Evolutionary conservation across 2,113 vertebrate species (phyloP).

Genomic region (Phainopepla nitens): DNA sequence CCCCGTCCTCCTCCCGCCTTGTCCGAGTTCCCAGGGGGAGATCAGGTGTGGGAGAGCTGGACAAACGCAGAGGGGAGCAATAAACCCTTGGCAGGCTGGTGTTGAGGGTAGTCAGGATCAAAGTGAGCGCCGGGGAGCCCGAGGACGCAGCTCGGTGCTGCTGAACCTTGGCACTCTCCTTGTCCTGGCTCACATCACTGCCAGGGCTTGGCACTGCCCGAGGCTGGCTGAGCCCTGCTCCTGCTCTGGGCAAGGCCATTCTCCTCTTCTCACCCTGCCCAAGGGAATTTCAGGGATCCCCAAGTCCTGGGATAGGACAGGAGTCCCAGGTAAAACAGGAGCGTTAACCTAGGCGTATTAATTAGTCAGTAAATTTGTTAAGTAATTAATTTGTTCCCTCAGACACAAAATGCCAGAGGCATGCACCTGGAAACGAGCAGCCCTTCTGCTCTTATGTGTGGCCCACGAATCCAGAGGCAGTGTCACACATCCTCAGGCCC

Average conservation of each 20-base stretch:
- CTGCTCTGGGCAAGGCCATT: not conserved
- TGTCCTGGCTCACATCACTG: accelerated
- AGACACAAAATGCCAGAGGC: not conserved
- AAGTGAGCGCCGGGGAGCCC: accelerated
- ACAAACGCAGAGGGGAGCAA: accelerated
- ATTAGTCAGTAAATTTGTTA: not conserved
- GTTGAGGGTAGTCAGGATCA: accelerated
- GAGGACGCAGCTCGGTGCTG: not conserved
- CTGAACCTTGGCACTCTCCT: accelerated
- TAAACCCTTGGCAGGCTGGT: not conserved
- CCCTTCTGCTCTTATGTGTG: not conserved
- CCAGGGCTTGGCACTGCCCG: not conserved
- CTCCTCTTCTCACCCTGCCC: not conserved
- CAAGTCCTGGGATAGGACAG: not conserved
- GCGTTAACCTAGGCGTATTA: not conserved
- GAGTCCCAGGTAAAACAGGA: not conserved
- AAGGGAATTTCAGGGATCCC: not conserved
- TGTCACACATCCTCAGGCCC: not conserved
- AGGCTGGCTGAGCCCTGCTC: not conserved
- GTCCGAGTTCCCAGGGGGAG: not conserved
- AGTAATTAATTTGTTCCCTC: not conserved
- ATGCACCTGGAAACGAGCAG: not conserved
- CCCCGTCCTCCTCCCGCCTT: not conserved
- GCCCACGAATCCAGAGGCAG: not conserved
- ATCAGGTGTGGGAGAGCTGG: not conserved